Percentiles rank a stretch among this genome's conserved stretches.
Conservation (phyloP, 1,140 invertebrate genomes). For the Galleria mellonella region DNA sequence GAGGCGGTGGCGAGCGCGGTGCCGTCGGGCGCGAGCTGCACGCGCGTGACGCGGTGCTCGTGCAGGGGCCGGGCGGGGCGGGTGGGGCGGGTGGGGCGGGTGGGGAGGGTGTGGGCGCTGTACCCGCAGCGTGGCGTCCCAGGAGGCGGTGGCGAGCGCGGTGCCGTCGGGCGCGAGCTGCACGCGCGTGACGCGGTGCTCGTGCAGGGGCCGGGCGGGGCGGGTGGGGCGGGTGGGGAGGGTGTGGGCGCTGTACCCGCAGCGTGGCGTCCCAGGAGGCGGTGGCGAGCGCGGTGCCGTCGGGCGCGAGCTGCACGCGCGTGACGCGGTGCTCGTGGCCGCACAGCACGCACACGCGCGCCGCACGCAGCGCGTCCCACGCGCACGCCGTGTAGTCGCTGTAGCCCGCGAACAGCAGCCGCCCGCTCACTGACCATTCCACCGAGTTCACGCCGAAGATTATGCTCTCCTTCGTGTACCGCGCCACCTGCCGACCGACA, state of each 20-base stretch:
- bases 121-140: too few species aligned
- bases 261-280: constrained; percentile 99
- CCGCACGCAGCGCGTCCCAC: constrained; percentile 98
- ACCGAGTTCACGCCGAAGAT: constrained; percentile 99
- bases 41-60: too few species aligned
- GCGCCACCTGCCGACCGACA: constrained; percentile 80
- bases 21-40: too few species aligned
- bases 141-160: constrained; percentile 96
- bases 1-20: too few species aligned
- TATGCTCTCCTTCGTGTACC: constrained; percentile 97
- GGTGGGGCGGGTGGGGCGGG: too few species aligned
- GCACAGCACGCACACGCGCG: constrained; percentile 92
- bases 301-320: constrained; percentile 95
- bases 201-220: constrained; percentile 93
- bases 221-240: constrained; percentile 75
- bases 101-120: too few species aligned
- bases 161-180: constrained; percentile 98
- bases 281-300: constrained; percentile 97
- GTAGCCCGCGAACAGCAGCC: constrained; percentile 97
- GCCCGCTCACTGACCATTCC: constrained; percentile 97
- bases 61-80: too few species aligned
- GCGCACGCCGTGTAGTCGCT: constrained; percentile 99
- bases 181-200: constrained; percentile 96
- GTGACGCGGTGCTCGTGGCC: constrained; percentile 99
- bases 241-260: constrained; percentile 77